Base-by-base conservation (phyloP, 2,888 invertebrate genomes). In the Sminthurinus aureus region DNA sequence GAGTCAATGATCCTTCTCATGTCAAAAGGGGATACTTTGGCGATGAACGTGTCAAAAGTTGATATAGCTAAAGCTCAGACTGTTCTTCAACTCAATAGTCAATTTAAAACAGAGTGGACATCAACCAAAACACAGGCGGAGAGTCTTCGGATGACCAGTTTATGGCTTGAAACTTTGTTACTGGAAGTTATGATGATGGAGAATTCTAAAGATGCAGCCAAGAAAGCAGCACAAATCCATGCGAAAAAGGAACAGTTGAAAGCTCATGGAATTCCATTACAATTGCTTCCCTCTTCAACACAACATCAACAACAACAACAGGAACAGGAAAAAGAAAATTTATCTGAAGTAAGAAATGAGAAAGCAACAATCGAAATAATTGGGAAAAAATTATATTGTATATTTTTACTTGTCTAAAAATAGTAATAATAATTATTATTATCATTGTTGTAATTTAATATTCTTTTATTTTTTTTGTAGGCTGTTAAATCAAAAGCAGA, bases 1-100 rank as follows among this genome's bases (percentile, higher is more conserved):
- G 83, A 83, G 38, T 83, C 83, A 11, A 83, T 83, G 83, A 83
- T 83, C 20, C 79, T 83, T 11, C 74, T 83, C 51, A 83, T 83
- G 15, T 79, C 79, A 3, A 79, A 79, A 20, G 83, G 83, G 12
- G 83, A 83, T 22, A 73, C 77, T 13, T 66, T 83, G 26, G 76
- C 83, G 8, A 74, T 83, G 79, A 83, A 79, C 22, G 51, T 83
- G 3, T 83, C 83, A 3, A 83, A 79, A 64, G 83, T 73, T 18
- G 67, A 83, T 66, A 26, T 83, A 15, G 51, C 50, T 15, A 58
- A 66, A 38, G 83, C 83, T 18, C 73, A 83, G 20, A 22, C 52
- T 6, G 74, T 83, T 15, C 64, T 79, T 13, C 73, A 79, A 9
- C 67, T 74, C 13, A 83, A 83, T 66, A 73, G 79, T 50, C 79